phyloP scores from a whole-genome alignment of 2,797 vertebrate genomes.

The Thamnophis elegans region DNA sequence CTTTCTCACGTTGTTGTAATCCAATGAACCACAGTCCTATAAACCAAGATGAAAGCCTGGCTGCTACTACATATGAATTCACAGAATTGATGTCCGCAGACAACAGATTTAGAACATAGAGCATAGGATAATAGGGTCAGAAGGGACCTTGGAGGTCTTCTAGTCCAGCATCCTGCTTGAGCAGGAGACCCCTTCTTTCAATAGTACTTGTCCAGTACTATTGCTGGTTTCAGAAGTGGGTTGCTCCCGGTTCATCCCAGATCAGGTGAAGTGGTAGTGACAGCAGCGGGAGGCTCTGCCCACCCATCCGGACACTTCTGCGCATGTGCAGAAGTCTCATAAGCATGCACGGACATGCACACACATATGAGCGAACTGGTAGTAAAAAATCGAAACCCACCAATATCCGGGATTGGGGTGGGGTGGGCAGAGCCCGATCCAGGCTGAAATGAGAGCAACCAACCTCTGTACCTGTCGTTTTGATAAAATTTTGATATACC shows the following conservation, averaged over 20 bases:
- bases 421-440: no score
- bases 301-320: no score
- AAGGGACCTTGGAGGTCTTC: background rate
- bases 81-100: background rate
- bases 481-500: background rate
- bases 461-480: background rate
- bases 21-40: background rate
- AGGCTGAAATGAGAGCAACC: no score
- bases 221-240: no score
- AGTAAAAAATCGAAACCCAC: no score
- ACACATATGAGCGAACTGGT: no score
- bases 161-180: background rate
- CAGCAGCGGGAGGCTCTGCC: no score
- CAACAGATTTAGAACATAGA: background rate
- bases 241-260: no score
- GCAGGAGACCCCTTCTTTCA: background rate
- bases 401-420: no score
- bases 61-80: background rate
- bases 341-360: no score
- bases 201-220: background rate
- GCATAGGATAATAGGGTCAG: background rate
- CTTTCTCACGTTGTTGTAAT: background rate
- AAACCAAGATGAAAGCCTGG: background rate
- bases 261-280: no score
- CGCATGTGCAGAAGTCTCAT: no score